Percentiles rank a stretch among this genome's conserved stretches.
phyloP scores from a whole-genome alignment of 2,113 vertebrate genomes.

The Macroglossus sobrinus region DNA sequence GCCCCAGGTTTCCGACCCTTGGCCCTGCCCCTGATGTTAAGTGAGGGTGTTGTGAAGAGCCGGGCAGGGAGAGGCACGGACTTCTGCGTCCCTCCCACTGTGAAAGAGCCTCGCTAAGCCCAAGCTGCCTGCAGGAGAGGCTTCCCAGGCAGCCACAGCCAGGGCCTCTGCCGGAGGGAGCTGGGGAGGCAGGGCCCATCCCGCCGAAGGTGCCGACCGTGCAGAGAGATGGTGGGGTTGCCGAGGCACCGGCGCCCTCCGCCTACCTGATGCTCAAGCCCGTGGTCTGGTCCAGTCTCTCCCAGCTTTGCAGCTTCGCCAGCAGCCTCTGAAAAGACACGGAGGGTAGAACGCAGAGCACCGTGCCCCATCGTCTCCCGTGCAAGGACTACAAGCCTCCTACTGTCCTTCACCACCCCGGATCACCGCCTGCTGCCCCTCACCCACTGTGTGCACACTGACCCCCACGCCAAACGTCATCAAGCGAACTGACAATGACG shows the following conservation, averaged over 20 bases:
- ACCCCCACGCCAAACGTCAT: not conserved
- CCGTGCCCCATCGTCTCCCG: not conserved
- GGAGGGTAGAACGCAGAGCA: not conserved
- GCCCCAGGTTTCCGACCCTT: not conserved
- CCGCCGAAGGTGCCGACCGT: not conserved
- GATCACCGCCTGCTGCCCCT: fast-evolving
- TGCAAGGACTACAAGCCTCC: not conserved
- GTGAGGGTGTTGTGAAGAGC: constrained; percentile 69
- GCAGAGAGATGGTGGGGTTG: no score
- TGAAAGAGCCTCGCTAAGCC: constrained; percentile 74
- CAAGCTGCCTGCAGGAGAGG: constrained; percentile 71
- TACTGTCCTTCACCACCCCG: not conserved
- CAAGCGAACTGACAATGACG: fast-evolving
- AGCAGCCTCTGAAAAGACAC: constrained; percentile 85
- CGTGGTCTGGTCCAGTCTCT: constrained; percentile 89
- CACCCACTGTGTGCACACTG: fast-evolving
- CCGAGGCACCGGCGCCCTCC: fast-evolving
- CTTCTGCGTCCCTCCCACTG: constrained; percentile 64
- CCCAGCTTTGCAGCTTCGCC: constrained; percentile 91
- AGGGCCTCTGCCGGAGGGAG: not conserved
- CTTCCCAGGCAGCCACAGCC: not conserved
- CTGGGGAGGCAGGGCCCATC: not conserved
- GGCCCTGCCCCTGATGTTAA: not conserved
- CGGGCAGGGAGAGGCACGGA: constrained; percentile 59
- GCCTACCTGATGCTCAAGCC: constrained; percentile 93